phyloP scores from a whole-genome alignment of 2,888 invertebrate genomes.

The Syrphus vitripennis region DNA sequence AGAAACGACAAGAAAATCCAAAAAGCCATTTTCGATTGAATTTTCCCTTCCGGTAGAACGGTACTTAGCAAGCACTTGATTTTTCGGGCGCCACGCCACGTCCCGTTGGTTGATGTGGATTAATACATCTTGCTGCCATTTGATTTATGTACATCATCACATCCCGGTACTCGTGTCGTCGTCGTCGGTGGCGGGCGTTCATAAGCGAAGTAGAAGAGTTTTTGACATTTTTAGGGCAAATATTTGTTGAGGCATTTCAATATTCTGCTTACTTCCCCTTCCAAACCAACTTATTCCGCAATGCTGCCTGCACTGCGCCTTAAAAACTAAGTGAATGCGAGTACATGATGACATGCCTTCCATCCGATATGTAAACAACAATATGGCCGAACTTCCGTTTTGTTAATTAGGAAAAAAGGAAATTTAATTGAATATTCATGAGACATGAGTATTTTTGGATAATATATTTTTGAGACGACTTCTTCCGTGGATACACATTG shows the following conservation, averaged over 20 bases:
- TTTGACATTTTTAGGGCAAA: slow-evolving; percentile 63
- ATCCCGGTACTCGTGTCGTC: not conserved
- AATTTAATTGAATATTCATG: slow-evolving; percentile 48
- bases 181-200: not conserved
- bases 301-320: too few species aligned
- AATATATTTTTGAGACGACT: not conserved
- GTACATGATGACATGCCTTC: slow-evolving; percentile 34
- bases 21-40: slow-evolving; percentile 34
- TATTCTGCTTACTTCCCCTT: not conserved
- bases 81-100: not conserved
- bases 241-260: slow-evolving; percentile 30
- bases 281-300: too few species aligned
- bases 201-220: slow-evolving; percentile 22
- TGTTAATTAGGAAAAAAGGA: slow-evolving; percentile 46
- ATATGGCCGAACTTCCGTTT: slow-evolving; percentile 55
- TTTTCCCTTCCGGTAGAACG: slow-evolving; percentile 6
- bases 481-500: not conserved
- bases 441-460: slow-evolving; percentile 2
- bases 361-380: not conserved
- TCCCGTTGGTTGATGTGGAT: not conserved
- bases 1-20: not conserved
- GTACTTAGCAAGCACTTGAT: slow-evolving; percentile 19
- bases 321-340: slow-evolving; percentile 29
- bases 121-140: slow-evolving; percentile 9
- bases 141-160: slow-evolving; percentile 16